These are phyloP conservation scores for Notodonta ziczac DNA, from an alignment of 2,888 invertebrate genomes.

Conservation along the genomic window DNA sequence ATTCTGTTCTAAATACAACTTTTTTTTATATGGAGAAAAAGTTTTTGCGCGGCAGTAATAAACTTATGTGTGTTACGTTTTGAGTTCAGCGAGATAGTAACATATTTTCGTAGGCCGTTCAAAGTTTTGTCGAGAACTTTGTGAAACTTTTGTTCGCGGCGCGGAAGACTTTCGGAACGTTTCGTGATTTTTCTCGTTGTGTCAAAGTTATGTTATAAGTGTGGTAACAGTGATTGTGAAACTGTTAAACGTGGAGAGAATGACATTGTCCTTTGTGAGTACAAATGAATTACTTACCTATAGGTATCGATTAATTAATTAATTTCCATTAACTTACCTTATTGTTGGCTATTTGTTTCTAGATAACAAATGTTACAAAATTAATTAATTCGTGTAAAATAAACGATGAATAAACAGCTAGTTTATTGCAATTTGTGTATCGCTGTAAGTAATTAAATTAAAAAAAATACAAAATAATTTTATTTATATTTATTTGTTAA, in stretches of 20 bases:
- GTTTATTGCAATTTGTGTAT: too few relatives aligned
- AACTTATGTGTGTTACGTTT: conserved; percentile 26
- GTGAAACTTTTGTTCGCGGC: conserved; percentile 19
- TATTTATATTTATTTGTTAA: too few relatives aligned
- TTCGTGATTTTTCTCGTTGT: conserved; percentile 19
- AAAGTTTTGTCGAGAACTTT: conserved; percentile 31
- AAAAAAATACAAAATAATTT: too few relatives aligned
- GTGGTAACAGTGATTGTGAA: conserved; percentile 54
- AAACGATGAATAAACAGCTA: too few relatives aligned
- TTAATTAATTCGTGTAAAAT: too few relatives aligned
- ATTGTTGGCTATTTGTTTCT: too few relatives aligned
- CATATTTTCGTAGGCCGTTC: conserved; percentile 21
- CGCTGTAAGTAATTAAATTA: too few relatives aligned
- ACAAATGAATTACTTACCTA: conserved; percentile 12
- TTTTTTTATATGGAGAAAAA: conserved; percentile 45
- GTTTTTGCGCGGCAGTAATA: conserved; percentile 36
- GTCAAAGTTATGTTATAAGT: conserved; percentile 45
- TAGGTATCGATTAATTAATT: too few relatives aligned
- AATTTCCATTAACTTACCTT: too few relatives aligned
- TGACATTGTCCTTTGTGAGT: conserved; percentile 84
- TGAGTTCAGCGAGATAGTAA: conserved; percentile 18
- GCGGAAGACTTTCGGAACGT: conserved; percentile 27
- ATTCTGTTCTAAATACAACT: conserved; percentile 65
- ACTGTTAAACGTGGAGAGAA: conserved; percentile 70
- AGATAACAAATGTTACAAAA: too few relatives aligned